Evolutionary conservation across 2,888 invertebrate genomes (phyloP).

Genomic region (Carpatolechia fugitivella): DNA sequence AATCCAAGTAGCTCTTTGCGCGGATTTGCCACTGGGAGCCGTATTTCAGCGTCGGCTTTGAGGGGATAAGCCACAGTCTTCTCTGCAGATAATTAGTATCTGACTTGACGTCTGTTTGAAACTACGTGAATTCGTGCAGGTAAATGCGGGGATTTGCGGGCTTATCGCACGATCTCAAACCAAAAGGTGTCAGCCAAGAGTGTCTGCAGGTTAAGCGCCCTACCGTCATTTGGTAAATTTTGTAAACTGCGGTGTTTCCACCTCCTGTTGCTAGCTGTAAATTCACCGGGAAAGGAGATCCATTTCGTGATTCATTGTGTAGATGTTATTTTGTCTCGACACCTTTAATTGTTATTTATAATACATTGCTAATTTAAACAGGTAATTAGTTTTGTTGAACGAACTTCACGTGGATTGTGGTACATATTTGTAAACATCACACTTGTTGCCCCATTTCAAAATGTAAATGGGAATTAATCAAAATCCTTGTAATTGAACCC

Average conservation of each 20-base stretch:
- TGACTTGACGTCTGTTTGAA: constrained; percentile 14
- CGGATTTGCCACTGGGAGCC: constrained; percentile 28
- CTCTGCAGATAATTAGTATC: constrained; percentile 15
- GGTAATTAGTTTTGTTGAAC: too few species aligned
- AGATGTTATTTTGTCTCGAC: too few species aligned
- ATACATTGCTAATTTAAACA: too few species aligned
- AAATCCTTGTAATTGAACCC: too few species aligned
- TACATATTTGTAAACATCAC: too few species aligned
- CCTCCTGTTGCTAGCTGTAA: not conserved
- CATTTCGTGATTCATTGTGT: too few species aligned
- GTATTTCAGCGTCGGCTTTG: constrained; percentile 38
- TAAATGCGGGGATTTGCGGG: not conserved
- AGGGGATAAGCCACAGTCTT: constrained; percentile 11
- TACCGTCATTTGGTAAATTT: not conserved
- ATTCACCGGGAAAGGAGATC: too few species aligned
- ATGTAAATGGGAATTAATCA: too few species aligned
- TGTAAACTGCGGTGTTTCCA: not conserved
- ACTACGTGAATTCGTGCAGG: not conserved
- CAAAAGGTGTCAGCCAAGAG: not conserved
- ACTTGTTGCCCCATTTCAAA: too few species aligned
- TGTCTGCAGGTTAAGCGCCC: not conserved
- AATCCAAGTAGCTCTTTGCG: constrained; percentile 17
- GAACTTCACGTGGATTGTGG: too few species aligned
- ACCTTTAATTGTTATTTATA: too few species aligned
- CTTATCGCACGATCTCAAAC: not conserved